These are phyloP conservation scores for Chaitophorus viminalis DNA, from an alignment of 2,888 invertebrate genomes.

Conservation along the genomic window DNA sequence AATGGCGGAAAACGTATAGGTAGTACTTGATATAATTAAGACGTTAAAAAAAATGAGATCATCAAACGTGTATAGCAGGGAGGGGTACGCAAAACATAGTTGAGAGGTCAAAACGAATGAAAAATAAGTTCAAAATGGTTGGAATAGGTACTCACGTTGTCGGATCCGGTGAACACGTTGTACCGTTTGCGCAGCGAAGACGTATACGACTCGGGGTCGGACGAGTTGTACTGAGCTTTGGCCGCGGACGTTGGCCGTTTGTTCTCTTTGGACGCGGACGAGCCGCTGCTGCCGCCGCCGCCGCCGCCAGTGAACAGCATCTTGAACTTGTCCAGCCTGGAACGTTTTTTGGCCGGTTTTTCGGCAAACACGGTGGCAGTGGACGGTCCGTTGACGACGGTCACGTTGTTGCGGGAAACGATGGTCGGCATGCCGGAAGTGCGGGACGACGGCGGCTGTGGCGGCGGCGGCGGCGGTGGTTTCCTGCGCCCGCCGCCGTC, in stretches of 20 bases:
- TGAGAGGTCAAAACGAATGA: too few species aligned
- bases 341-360: conserved; percentile 57
- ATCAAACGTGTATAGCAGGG: too few species aligned
- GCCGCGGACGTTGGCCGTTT: conserved; percentile 62
- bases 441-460: neutral
- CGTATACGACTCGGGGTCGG: conserved; percentile 58
- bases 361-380: neutral
- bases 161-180: conserved; percentile 56
- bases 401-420: conserved; percentile 48
- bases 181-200: conserved; percentile 57
- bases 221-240: conserved; percentile 39
- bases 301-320: conserved; percentile 59
- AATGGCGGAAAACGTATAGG: too few species aligned
- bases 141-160: conserved; percentile 52
- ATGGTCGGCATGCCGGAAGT: conserved; percentile 38
- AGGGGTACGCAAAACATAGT: neutral
- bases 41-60: too few species aligned
- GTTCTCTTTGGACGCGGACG: conserved; percentile 66
- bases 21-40: too few species aligned
- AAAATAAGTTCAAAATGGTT: too few species aligned
- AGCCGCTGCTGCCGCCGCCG: conserved; percentile 56
- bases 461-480: neutral
- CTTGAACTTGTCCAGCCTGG: conserved; percentile 61
- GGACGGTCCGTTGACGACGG: conserved; percentile 42
- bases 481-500: neutral